Conservation (phyloP, 2,797 vertebrate species). For the Catharus ustulatus region DNA sequence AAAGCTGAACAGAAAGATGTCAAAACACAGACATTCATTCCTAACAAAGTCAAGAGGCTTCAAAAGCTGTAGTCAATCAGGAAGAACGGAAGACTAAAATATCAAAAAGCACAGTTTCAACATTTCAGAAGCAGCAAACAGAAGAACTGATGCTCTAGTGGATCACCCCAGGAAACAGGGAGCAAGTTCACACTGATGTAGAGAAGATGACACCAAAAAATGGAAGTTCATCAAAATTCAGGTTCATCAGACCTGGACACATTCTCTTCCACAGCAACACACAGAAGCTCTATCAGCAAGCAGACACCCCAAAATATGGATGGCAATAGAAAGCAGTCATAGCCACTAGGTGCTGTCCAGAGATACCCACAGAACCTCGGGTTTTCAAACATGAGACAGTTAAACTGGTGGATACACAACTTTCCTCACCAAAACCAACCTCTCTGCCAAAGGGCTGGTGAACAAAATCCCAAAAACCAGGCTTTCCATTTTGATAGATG, state of each 20-base stretch:
- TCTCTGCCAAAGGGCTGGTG: accelerated
- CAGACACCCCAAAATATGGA: background rate
- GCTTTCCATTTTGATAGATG: background rate
- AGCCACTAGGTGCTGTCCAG: background rate
- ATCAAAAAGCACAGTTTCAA: background rate
- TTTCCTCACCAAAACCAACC: background rate
- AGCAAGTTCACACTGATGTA: background rate
- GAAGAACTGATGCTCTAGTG: background rate
- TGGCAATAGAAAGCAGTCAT: background rate
- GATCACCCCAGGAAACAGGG: background rate
- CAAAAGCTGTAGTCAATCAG: background rate
- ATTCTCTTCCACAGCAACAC: background rate
- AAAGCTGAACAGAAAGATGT: background rate
- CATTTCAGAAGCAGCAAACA: background rate
- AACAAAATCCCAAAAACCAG: background rate
- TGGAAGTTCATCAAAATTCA: background rate
- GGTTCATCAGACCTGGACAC: background rate
- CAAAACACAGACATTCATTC: background rate
- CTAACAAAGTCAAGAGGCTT: background rate
- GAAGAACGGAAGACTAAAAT: background rate
- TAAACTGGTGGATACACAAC: background rate
- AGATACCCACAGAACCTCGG: background rate
- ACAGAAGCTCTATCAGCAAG: background rate
- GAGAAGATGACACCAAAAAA: background rate
- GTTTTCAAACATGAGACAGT: background rate